These are phyloP conservation scores for Ennomos quercinarius DNA, from an alignment of 2,888 invertebrate genomes.

Conservation along the genomic window DNA sequence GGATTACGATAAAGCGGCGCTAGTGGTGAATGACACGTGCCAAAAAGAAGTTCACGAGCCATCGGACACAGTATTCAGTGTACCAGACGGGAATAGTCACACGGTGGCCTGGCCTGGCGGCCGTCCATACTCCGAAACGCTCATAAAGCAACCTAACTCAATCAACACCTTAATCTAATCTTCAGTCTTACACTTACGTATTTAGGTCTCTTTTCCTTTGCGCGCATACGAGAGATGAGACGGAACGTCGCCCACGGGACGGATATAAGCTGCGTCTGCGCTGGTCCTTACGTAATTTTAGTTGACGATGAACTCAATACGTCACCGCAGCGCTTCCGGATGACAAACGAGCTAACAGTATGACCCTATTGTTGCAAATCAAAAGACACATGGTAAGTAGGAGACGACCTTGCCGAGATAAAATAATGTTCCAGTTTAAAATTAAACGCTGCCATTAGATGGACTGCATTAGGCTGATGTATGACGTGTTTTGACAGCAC, in stretches of 20 bases:
- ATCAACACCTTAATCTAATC: constrained; percentile 55
- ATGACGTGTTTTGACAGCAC: constrained; percentile 51
- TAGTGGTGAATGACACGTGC: constrained; percentile 70
- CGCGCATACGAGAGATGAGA: constrained; percentile 52
- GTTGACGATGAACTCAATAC: constrained; percentile 81
- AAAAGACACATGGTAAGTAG: constrained; percentile 57
- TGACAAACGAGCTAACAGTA: constrained; percentile 66
- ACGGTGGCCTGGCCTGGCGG: constrained; percentile 81
- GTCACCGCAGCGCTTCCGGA: constrained; percentile 77
- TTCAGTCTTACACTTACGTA: constrained; percentile 62
- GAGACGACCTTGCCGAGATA: constrained; percentile 57
- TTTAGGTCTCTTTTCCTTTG: constrained; percentile 61
- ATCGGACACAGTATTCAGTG: constrained; percentile 71
- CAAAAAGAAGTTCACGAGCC: constrained; percentile 66
- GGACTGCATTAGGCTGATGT: constrained; percentile 51
- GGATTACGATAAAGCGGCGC: constrained; percentile 60
- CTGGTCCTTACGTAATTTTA: constrained; percentile 77
- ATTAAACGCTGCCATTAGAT: constrained; percentile 53
- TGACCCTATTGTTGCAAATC: constrained; percentile 60
- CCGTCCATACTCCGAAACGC: constrained; percentile 67
- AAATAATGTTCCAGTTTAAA: constrained; percentile 49
- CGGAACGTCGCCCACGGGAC: constrained; percentile 54
- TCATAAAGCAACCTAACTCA: constrained; percentile 61
- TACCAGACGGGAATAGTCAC: constrained; percentile 84
- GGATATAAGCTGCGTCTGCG: constrained; percentile 79